Conservation (phyloP, 2,888 invertebrate genomes). For the Syritta pipiens region DNA sequence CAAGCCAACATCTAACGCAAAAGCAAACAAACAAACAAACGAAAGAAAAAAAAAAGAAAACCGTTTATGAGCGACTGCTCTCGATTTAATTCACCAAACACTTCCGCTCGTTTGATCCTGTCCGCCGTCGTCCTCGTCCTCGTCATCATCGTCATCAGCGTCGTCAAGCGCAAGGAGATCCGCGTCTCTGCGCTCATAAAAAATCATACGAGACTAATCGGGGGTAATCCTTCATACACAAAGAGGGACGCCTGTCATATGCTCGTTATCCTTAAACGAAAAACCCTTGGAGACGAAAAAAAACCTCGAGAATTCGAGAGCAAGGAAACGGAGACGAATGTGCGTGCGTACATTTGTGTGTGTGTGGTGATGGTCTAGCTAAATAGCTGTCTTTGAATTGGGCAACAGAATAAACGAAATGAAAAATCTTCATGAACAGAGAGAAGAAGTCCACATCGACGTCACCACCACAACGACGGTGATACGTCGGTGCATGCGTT, state of each 20-base stretch:
- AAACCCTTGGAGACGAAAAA: constrained; percentile 57
- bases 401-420: constrained; percentile 10
- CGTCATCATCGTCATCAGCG: too few species aligned
- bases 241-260: constrained; percentile 76
- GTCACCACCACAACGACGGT: neutral
- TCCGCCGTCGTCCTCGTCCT: too few species aligned
- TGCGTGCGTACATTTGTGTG: constrained; percentile 9
- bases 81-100: constrained; percentile 69
- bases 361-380: neutral
- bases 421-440: constrained; percentile 15
- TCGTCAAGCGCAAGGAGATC: constrained; percentile 47
- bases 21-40: too few species aligned
- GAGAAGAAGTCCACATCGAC: constrained; percentile 1
- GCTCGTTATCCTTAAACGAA: constrained; percentile 66
- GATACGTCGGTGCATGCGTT: neutral
- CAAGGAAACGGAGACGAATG: constrained; percentile 30
- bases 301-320: constrained; percentile 17
- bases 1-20: too few species aligned
- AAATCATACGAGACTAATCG: constrained; percentile 56
- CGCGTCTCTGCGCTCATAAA: constrained; percentile 37
- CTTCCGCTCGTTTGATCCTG: constrained; percentile 66
- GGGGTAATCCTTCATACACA: constrained; percentile 22
- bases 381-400: constrained; percentile 57
- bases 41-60: too few species aligned
- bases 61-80: too few species aligned